These are phyloP conservation scores for Pithecia hirsuta DNA, from an alignment of 2,797 vertebrate species.

Conservation along the genomic window DNA sequence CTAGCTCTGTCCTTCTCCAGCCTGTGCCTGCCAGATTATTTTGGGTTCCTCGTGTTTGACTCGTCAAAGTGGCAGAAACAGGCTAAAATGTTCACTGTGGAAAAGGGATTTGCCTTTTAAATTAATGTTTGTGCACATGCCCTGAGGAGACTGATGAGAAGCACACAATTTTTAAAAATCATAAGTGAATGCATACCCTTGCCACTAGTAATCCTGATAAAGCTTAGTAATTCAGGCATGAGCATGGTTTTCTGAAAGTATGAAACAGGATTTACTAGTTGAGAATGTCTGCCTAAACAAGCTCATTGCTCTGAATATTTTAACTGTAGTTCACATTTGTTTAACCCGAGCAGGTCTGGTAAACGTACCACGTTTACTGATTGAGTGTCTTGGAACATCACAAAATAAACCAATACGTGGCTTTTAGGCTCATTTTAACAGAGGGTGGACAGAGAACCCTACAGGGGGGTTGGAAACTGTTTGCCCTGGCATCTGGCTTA, in stretches of 20 bases:
- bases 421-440: background rate
- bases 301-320: constrained; percentile 26
- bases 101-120: constrained; percentile 25
- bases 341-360: constrained; percentile 46
- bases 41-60: background rate
- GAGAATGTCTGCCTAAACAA: constrained; percentile 62
- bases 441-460: background rate
- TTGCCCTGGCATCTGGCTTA: background rate
- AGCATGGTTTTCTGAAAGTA: background rate
- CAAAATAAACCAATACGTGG: background rate
- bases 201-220: constrained; percentile 45
- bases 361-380: background rate
- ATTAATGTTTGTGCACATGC: background rate
- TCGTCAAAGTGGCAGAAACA: constrained; percentile 31
- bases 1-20: background rate
- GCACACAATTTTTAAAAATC: constrained; percentile 24
- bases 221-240: constrained; percentile 53
- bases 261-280: constrained; percentile 65
- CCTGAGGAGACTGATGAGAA: background rate
- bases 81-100: background rate
- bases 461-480: background rate
- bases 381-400: background rate
- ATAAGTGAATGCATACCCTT: background rate
- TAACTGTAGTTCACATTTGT: constrained; percentile 30
- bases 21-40: background rate